A percentile compares a stretch with the other conserved stretches of the same genome.
These are phyloP conservation scores for Drosophila pullipes DNA, from an alignment of 2,888 invertebrate genomes.

Conservation along the genomic window DNA sequence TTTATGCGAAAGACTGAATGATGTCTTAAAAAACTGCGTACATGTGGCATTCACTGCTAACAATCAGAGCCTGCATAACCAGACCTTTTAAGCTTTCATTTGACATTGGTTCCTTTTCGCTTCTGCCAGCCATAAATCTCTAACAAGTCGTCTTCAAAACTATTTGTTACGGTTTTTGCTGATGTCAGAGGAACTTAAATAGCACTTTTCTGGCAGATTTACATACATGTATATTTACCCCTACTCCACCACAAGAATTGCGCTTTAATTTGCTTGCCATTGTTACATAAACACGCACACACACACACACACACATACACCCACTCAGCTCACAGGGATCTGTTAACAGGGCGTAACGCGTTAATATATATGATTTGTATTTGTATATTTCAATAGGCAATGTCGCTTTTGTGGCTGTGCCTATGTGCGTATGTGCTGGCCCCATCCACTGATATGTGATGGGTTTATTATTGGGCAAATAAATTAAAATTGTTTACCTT, in stretches of 20 bases:
- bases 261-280: constrained; percentile 45
- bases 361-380: constrained; percentile 54
- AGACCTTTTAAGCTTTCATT: not conserved
- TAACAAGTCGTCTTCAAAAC: not conserved
- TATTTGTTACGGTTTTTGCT: not conserved
- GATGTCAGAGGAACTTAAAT: not conserved
- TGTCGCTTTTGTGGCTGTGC: constrained; percentile 17
- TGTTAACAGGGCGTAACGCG: constrained; percentile 36
- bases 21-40: not conserved
- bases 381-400: constrained; percentile 49
- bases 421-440: not conserved
- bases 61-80: not conserved
- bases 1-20: not conserved
- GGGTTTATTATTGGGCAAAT: constrained; percentile 78
- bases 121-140: not conserved
- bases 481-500: constrained; percentile 80
- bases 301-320: constrained; percentile 1
- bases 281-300: constrained; percentile 33
- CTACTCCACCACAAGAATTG: not conserved
- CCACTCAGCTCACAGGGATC: constrained; percentile 41
- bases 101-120: not conserved
- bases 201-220: not conserved
- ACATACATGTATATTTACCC: not conserved
- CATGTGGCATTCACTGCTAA: not conserved
- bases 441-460: constrained; percentile 53